Evolutionary conservation across 2,797 vertebrate species (phyloP).

Genomic region (Loris lydekkerianus): DNA sequence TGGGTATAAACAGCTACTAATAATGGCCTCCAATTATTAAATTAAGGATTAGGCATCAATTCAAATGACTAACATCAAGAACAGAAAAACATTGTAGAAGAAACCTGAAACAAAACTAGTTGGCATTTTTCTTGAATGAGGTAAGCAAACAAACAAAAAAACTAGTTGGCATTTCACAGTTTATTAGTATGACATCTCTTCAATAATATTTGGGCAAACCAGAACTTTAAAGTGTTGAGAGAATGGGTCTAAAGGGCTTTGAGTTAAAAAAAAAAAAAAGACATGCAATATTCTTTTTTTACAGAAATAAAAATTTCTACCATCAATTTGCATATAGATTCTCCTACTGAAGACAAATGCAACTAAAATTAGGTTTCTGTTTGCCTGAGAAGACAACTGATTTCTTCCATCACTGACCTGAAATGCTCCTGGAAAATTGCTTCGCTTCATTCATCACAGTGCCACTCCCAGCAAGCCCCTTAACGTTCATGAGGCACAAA

Average conservation of each 20-base stretch:
- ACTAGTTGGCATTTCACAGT: slow-evolving; percentile 17
- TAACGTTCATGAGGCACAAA: slow-evolving; percentile 59
- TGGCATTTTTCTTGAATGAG: slow-evolving; percentile 13
- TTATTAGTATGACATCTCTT: slow-evolving; percentile 42
- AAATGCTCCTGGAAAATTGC: slow-evolving; percentile 65
- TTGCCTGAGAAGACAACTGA: slow-evolving; percentile 65
- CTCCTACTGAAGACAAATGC: slow-evolving; percentile 35
- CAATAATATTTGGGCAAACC: neutral
- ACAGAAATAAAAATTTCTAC: slow-evolving; percentile 51
- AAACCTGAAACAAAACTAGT: slow-evolving; percentile 25
- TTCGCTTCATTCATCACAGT: slow-evolving; percentile 62
- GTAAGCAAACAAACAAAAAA: slow-evolving; percentile 11
- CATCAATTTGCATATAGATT: slow-evolving; percentile 50
- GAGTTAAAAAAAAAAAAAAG: slow-evolving; percentile 65
- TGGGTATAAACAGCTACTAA: slow-evolving; percentile 14
- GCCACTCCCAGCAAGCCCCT: neutral
- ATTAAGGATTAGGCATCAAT: slow-evolving; percentile 31
- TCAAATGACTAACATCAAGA: slow-evolving; percentile 47
- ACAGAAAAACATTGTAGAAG: neutral
- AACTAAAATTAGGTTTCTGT: slow-evolving; percentile 69
- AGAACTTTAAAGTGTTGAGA: slow-evolving; percentile 38
- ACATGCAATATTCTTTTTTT: slow-evolving; percentile 31
- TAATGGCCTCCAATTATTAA: slow-evolving; percentile 49
- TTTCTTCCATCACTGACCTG: slow-evolving; percentile 58
- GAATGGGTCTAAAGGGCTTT: slow-evolving; percentile 45